Base-by-base conservation (phyloP, 1,140 invertebrate genomes). In the Trissolcus basalis region DNA sequence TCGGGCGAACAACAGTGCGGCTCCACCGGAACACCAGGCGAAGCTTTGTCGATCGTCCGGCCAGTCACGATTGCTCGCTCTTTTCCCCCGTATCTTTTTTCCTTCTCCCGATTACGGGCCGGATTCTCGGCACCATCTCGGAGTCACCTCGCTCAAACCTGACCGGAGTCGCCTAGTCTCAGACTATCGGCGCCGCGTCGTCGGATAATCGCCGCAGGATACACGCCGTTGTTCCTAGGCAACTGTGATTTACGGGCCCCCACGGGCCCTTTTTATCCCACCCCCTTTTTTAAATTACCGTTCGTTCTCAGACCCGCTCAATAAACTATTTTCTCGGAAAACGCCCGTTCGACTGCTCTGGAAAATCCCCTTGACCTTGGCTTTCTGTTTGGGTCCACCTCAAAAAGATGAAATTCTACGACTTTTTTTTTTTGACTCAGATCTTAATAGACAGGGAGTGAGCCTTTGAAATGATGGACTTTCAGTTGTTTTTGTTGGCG, bases 1-100 rank as follows among this genome's bases (percentile, higher is more conserved):
- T 84, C 80, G 74, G 77, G 64, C 78, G 83, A 84, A 84, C 83
- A 82, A 82, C 83, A 81, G 78, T 75, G 70, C 79, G 69, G 73
- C 79, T 84, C 72, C 81, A 75, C 69, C 80, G 79, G 81, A 83
- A 84, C 82, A 74, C 50, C 60, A 72, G 60, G 12, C 58, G 50
- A 3, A 7, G 55, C 73, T 64, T 65, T 69, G 67, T 54, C 59
- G 72, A 50, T 78, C 59, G 64, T 56, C 44, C 58, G 51, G 68
- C 58, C 49, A 47, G 70, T 59, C 63, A 47, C 45, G 65, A 53
- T 67, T 69, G 72, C 56, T 44, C 68, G 47, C 65, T 56, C 36
- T 12, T 51, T 13, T 3, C 12, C 39, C 27, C 39, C 33, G n/a
- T 36, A 39, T 47, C 49, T 61, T 60, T 45, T 39, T 33, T 44